Evolutionary conservation across 2,888 invertebrate species (phyloP), one percentile per base, ranked within the genome.

Genomic region (Erpobdella octoculata): DNA sequence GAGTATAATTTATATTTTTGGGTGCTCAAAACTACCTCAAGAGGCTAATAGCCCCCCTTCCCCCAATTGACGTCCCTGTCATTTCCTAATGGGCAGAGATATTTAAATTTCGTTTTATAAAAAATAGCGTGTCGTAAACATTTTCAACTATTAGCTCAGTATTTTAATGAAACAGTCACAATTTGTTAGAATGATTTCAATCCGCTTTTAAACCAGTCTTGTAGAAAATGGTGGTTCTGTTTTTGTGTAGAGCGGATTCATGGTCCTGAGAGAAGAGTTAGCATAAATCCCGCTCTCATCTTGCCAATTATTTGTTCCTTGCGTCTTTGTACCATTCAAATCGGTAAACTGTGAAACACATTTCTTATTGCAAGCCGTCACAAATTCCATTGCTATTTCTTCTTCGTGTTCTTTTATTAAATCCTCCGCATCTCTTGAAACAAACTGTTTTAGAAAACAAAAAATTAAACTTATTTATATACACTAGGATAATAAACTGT

Each of bases 271-370:
- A 31, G 62, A 28, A n/a, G 80, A 77, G 76, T 83, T 83, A 67
- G 79, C 74, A 73, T 83, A 83, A 37, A 81, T 73, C 6, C 81
- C 82, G 59, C 78, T 79, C 74, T 83, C 82, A 61, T 82, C 82
- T 66, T 78, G 78, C 82, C 82, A 83, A n/a, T 81, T 82, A 76
- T 82, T 83, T 35, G 80, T 78, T 3, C 82, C 82, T n/a, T 76
- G 77, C 1, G 81, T 77, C 5, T 81, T 73, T 72, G 79, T 78
- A 61, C 79, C 80, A 2, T 77, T 78, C 0, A 79, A 78, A 75
- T 83, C 82, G 9, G 81, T 81, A 75, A 82, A 83, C 78, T 83
- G 83, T 0, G 82, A 82, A 69, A 78, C 77, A 73, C 81, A 81
- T 59, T 79, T 79, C 71, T 79, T 79, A 35, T 28, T 28, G 31